These are phyloP conservation scores for Latrodectus geometricus DNA, from an alignment of 1,140 invertebrate species.

Conservation along the genomic window DNA sequence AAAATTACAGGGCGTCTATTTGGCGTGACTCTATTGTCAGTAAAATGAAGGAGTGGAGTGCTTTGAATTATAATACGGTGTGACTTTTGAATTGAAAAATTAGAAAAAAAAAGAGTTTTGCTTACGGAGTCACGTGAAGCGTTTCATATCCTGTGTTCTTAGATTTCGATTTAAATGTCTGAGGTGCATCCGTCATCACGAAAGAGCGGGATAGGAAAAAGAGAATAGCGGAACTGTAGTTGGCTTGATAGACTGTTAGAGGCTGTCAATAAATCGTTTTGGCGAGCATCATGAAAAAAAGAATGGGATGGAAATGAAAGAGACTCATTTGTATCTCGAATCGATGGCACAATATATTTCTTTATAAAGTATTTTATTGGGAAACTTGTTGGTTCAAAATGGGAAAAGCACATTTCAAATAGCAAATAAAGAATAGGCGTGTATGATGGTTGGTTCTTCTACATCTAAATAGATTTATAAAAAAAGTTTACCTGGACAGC, in stretches of 20 bases:
- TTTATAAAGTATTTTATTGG: too few relatives aligned
- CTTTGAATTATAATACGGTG: background rate
- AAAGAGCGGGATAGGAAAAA: background rate
- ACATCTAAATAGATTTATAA: too few relatives aligned
- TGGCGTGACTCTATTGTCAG: background rate
- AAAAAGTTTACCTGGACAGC: too few relatives aligned
- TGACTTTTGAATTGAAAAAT: background rate
- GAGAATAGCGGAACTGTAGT: background rate
- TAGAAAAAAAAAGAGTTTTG: background rate
- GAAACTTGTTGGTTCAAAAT: too few relatives aligned
- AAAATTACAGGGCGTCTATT: background rate
- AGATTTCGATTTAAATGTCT: constrained; percentile 24
- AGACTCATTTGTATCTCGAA: too few relatives aligned
- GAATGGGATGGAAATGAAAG: constrained; percentile 2
- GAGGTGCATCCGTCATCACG: constrained; percentile 16
- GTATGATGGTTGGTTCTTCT: background rate
- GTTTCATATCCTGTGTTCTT: constrained; percentile 21
- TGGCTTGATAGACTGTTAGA: background rate
- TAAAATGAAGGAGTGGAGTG: too few relatives aligned
- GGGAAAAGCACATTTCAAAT: too few relatives aligned
- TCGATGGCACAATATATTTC: too few relatives aligned
- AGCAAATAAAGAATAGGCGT: too few relatives aligned
- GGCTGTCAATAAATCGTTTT: background rate
- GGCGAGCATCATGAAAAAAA: background rate
- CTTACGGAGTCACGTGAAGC: background rate